These are phyloP conservation scores for Phyto melanocephala DNA, from an alignment of 2,888 invertebrate species.

Conservation along the genomic window DNA sequence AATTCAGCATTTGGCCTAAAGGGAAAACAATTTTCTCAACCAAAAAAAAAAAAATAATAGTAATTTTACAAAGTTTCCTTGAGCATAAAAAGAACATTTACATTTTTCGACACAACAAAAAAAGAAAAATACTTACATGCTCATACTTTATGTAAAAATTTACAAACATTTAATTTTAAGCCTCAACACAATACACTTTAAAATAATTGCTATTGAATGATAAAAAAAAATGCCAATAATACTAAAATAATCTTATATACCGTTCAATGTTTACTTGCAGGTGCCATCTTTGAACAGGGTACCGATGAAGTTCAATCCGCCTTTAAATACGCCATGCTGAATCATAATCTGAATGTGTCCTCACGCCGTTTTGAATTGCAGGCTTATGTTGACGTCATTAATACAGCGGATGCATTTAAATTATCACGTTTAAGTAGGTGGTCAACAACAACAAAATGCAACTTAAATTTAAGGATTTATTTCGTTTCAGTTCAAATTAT, in stretches of 20 bases:
- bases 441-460: slow-evolving; percentile 6
- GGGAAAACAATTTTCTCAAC: background rate
- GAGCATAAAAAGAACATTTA: no score
- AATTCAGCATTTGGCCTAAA: background rate
- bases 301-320: slow-evolving; percentile 95
- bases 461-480: slow-evolving; percentile 12
- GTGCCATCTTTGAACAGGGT: slow-evolving; percentile 94
- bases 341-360: slow-evolving; percentile 91
- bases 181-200: no score
- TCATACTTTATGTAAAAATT: no score
- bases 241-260: slow-evolving; percentile 7
- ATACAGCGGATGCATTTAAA: slow-evolving; percentile 95
- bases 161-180: no score
- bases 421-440: slow-evolving; percentile 92
- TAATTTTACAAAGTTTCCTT: no score
- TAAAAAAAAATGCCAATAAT: background rate
- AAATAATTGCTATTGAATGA: no score
- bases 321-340: slow-evolving; percentile 93
- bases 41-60: background rate
- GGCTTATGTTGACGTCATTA: slow-evolving; percentile 93
- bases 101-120: no score
- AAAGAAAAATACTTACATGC: no score
- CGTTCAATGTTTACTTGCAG: slow-evolving; percentile 80
- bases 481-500: slow-evolving; percentile 30
- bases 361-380: slow-evolving; percentile 89